phyloP scores from a whole-genome alignment of 2,113 vertebrate genomes.

The Pollimyrus isidori region DNA sequence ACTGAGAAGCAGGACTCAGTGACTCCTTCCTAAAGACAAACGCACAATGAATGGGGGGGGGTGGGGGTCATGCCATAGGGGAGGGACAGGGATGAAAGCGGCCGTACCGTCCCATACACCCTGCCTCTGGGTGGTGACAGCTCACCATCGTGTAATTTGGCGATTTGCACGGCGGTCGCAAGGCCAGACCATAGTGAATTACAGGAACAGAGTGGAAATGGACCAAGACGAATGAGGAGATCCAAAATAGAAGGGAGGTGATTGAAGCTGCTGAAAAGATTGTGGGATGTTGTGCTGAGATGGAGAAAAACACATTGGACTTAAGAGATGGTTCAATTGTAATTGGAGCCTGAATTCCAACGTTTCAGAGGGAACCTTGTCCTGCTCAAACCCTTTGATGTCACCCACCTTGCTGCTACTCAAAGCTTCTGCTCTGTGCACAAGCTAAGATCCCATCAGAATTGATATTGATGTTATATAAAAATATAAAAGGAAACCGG shows the following conservation, averaged over 20 bases:
- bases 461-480: neutral
- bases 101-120: neutral
- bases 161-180: conserved; percentile 69
- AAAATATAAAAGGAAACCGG: neutral
- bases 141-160: conserved; percentile 61
- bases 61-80: neutral
- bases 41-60: neutral
- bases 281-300: neutral
- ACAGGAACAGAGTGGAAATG: conserved; percentile 58
- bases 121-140: conserved; percentile 49
- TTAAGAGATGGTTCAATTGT: neutral
- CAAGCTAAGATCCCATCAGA: neutral
- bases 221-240: conserved; percentile 45
- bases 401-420: neutral
- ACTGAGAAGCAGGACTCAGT: neutral
- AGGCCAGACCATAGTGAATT: conserved; percentile 55
- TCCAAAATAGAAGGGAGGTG: conserved; percentile 43
- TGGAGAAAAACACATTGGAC: neutral
- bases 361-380: neutral
- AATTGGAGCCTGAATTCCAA: neutral
- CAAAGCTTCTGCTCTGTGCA: neutral
- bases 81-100: neutral
- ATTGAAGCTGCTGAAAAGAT: conserved; percentile 36
- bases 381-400: neutral
- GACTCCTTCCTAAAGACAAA: conserved; percentile 4